Base-by-base conservation (phyloP, 2,797 vertebrate genomes). In the Nannoperca obscura region DNA sequence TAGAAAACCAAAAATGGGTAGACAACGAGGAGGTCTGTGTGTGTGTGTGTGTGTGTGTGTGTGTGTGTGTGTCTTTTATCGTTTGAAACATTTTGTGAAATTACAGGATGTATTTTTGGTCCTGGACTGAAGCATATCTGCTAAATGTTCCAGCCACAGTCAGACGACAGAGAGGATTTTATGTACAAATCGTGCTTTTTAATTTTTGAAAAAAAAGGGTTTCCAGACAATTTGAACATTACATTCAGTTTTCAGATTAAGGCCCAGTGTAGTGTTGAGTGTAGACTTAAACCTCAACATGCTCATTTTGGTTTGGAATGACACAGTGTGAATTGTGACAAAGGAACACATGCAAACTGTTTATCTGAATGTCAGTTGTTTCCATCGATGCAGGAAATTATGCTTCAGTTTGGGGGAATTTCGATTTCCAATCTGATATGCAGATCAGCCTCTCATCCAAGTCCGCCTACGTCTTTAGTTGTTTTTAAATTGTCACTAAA, bases 21-120 rank as follows among this genome's bases (percentile, higher is more conserved):
- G 32, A 76, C 76, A 80, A 67, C 79, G 67, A 70, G 73, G 78
- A 85, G 76, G 62, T 75, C 24, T 72, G 30, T 66, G 7, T 7
- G 57, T 58, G 42, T 69, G 10, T 4, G 32, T 32, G 32, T 4
- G 32, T 32, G 32, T 4, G 32, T 32, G 32, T 72, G 30, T 66
- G 5, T 7, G 57, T 59, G 42, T 71, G 11, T 63, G 66, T 54
- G 84, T 75, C n/a, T 84, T 91, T 91, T 84, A 91, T 85, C 72
- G 81, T 73, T 81, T 83, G 74, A 77, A 80, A 91, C 78, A 59
- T 81, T 81, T 70, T 76, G 81, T 86, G 67, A 89, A 91, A 83
- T 85, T 46, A 74, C 81, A 82, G 75, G 67, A 88, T 84, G 30
- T 78, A 86, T 86, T 91, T 91, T 76, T 64, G 71, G 60, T 71